Conservation (phyloP, 2,797 vertebrate genomes). For the Natrix natrix region DNA sequence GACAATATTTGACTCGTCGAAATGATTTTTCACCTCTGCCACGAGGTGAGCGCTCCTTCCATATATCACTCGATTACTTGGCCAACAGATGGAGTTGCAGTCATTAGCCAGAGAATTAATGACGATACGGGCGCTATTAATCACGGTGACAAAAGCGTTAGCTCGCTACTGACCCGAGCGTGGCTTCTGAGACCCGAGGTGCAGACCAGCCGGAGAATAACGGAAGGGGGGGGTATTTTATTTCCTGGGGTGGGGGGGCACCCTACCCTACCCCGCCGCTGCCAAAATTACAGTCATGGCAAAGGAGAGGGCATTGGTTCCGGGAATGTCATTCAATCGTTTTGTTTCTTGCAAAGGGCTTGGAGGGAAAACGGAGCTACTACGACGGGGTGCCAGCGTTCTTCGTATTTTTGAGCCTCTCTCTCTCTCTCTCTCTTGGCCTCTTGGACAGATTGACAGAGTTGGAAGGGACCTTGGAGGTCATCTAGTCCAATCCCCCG, state of each 20-base stretch:
- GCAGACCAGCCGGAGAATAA: constrained; percentile 40
- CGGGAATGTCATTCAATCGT: too few species aligned
- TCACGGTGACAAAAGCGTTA: constrained; percentile 98
- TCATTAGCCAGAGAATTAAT: constrained; percentile 99
- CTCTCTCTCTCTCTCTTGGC: too few species aligned
- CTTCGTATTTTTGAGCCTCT: too few species aligned
- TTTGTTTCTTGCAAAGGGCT: too few species aligned
- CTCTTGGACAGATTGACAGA: too few species aligned
- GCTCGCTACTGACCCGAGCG: constrained; percentile 81
- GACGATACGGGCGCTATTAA: constrained; percentile 93
- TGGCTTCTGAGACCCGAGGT: constrained; percentile 74
- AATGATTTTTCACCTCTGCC: constrained; percentile 98
- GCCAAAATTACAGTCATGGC: not conserved
- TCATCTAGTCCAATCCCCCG: too few species aligned
- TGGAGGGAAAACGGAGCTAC: too few species aligned
- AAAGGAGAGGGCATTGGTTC: not conserved
- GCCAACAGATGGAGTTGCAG: constrained; percentile 82
- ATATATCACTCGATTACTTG: constrained; percentile 97
- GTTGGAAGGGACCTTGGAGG: too few species aligned
- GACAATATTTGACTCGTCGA: constrained; percentile 92
- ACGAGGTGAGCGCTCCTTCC: constrained; percentile 84
- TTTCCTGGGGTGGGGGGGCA: constrained; percentile 7
- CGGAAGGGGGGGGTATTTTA: not conserved
- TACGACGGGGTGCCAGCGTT: too few species aligned
- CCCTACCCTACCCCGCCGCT: fast-evolving